These are phyloP conservation scores for Drosophila setosimentum DNA, from an alignment of 2,888 invertebrate genomes.

Conservation along the genomic window DNA sequence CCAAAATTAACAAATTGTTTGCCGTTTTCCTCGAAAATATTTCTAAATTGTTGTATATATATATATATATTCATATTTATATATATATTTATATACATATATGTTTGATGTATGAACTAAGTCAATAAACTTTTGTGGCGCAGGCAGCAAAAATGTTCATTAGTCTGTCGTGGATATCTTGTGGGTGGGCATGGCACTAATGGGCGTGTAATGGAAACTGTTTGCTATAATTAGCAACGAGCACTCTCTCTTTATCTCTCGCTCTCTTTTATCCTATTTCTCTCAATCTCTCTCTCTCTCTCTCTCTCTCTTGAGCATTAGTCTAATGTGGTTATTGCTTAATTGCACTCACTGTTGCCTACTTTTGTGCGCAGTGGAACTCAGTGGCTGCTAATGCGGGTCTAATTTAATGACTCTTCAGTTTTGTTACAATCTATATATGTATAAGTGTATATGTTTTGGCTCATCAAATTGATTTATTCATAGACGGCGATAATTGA, in stretches of 20 bases:
- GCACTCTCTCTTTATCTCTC: not conserved
- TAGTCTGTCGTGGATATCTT: not conserved
- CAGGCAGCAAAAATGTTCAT: conserved; percentile 23
- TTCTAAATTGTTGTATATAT: conserved; percentile 11
- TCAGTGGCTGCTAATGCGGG: not conserved
- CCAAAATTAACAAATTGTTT: conserved; percentile 9
- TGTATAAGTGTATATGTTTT: not conserved
- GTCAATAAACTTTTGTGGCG: conserved; percentile 58
- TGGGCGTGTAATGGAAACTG: conserved; percentile 57
- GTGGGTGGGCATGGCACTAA: conserved; percentile 47
- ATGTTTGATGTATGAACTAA: conserved; percentile 15
- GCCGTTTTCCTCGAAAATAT: conserved; percentile 6
- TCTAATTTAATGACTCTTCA: conserved; percentile 8
- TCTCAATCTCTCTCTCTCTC: not conserved
- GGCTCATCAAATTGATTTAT: conserved; percentile 18
- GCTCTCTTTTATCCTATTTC: not conserved
- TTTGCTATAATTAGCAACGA: conserved; percentile 64
- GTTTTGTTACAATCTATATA: conserved; percentile 5
- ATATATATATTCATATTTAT: not conserved
- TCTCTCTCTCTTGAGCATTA: conserved; percentile 34
- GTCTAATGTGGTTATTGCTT: conserved; percentile 56
- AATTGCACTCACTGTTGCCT: conserved; percentile 62
- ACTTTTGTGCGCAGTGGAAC: conserved; percentile 49
- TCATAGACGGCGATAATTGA: conserved; percentile 10
- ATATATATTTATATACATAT: not conserved